Evolutionary conservation across 2,797 vertebrate species (phyloP).

Genomic region (Spinus pinus): DNA sequence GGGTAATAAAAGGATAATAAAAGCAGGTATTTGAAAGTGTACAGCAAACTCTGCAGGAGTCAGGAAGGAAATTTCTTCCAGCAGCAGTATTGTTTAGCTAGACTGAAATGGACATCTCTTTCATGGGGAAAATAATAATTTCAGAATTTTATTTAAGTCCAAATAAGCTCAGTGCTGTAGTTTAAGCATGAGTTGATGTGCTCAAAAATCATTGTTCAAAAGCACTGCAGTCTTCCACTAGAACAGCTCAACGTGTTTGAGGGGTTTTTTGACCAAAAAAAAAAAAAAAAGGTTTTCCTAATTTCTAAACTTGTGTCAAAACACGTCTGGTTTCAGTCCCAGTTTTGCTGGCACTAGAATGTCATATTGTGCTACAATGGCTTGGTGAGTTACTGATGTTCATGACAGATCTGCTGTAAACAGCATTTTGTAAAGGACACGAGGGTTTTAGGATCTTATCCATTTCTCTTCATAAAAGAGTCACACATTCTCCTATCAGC

Average conservation of each 20-base stretch:
- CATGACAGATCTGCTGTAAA: conserved; percentile 48
- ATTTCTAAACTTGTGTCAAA: not conserved
- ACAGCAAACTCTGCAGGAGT: not conserved
- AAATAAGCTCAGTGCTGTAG: not conserved
- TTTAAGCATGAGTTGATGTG: not conserved
- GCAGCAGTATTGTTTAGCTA: not conserved
- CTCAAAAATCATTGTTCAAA: not conserved
- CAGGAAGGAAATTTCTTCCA: not conserved
- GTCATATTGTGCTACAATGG: not conserved
- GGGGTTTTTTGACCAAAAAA: not conserved
- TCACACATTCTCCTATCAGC: not conserved
- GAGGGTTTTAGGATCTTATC: not conserved
- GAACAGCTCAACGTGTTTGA: not conserved
- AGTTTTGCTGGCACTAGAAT: not conserved
- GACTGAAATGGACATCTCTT: not conserved
- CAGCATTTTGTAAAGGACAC: conserved; percentile 47
- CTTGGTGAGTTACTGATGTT: conserved; percentile 41
- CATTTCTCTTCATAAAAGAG: not conserved
- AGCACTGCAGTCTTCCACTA: not conserved
- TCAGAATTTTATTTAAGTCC: not conserved
- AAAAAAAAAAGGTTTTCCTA: not conserved
- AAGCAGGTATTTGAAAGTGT: not conserved
- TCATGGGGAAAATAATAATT: not conserved
- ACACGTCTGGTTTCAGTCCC: not conserved
- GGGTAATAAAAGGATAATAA: conserved; percentile 32